Base-by-base conservation (phyloP, 2,888 invertebrate genomes). In the Omphaloscelis lunosa region DNA sequence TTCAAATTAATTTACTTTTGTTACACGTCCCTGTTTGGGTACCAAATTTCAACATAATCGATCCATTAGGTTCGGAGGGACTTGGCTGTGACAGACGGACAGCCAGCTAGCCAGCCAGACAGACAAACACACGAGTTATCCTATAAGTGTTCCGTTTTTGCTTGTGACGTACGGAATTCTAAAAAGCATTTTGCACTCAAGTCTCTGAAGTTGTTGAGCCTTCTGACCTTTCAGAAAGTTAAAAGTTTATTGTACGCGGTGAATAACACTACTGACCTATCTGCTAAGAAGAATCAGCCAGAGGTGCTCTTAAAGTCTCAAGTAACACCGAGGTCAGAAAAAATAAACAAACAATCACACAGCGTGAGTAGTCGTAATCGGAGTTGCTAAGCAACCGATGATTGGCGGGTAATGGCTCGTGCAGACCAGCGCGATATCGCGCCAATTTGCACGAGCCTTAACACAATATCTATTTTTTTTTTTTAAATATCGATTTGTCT, bases 371-470 rank as follows among this genome's bases (percentile, higher is more conserved):
- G 12, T 51, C 15, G 41, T 23, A 34, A 65, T 58, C 39, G 29
- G 23, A 67, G 83, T 87, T 85, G 83, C 83, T 83, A 75, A 71
- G 86, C 79, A 76, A 84, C 86, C 66, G 58, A 56, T 51, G 56
- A 45, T 65, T 77, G 77, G 77, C 71, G 85, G 75, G 72, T 75
- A 83, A n/a, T n/a, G n/a, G n/a, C n/a, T n/a, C n/a, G n/a, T n/a
- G n/a, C n/a, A n/a, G n/a, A n/a, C n/a, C n/a, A n/a, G n/a, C n/a
- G n/a, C n/a, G n/a, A n/a, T n/a, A n/a, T n/a, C n/a, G n/a, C n/a
- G n/a, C n/a, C n/a, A n/a, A n/a, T n/a, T n/a, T n/a, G n/a, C n/a
- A n/a, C n/a, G n/a, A n/a, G n/a, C n/a, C n/a, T n/a, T n/a, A n/a
- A 68, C 48, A 34, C 34, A 34, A 34, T 34, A 34, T 34, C 34